Percentiles rank a stretch among this genome's conserved stretches.
phyloP scores from a whole-genome alignment of 1,140 invertebrate genomes.

The Rhysida immarginata region DNA sequence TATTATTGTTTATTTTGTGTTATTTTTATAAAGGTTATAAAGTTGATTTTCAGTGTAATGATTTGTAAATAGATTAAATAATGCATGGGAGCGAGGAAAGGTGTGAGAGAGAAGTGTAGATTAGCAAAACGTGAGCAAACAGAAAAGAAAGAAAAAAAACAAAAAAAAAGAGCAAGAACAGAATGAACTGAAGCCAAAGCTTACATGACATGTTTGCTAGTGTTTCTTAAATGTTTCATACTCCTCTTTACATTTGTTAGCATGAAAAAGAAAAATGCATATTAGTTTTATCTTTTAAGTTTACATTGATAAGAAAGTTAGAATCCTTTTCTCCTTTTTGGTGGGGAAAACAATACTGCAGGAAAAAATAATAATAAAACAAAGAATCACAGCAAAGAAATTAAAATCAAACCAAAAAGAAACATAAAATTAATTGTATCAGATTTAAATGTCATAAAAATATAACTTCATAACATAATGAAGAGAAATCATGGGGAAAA shows the following conservation, averaged over 20 bases:
- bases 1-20: too few species aligned
- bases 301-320: too few species aligned
- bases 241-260: not conserved
- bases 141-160: not conserved
- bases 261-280: not conserved
- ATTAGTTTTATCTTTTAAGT: constrained; percentile 13
- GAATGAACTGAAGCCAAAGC: not conserved
- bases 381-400: too few species aligned
- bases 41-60: too few species aligned
- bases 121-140: not conserved
- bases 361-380: not conserved
- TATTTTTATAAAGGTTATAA: too few species aligned
- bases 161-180: too few species aligned
- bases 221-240: not conserved
- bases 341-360: too few species aligned
- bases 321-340: too few species aligned
- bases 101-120: not conserved
- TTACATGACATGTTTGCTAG: not conserved
- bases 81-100: not conserved
- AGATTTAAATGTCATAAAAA: not conserved
- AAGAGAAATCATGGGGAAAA: not conserved
- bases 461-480: not conserved
- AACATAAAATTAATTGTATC: too few species aligned
- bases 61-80: too few species aligned
- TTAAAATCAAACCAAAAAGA: too few species aligned